Percentiles rank a stretch among this genome's conserved stretches.
These are phyloP conservation scores for Sus cebifrons DNA, from an alignment of 2,797 vertebrate species.

Conservation along the genomic window DNA sequence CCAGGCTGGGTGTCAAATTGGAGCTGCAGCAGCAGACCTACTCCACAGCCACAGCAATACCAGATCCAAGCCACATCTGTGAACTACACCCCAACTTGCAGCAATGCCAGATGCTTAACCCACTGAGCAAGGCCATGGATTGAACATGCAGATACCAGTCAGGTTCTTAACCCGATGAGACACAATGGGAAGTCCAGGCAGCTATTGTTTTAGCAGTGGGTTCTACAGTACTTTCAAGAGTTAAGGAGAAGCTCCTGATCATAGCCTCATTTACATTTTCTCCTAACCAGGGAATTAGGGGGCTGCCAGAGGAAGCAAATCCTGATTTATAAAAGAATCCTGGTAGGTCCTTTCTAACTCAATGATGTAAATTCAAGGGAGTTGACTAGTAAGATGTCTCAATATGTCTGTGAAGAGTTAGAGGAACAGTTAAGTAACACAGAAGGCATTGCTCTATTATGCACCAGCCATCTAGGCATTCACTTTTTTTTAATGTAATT, in stretches of 20 bases:
- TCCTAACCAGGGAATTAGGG: not conserved
- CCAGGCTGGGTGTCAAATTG: too few relatives aligned
- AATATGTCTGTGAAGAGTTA: not conserved
- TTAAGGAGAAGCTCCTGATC: not conserved
- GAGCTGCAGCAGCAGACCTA: too few relatives aligned
- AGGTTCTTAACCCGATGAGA: too few relatives aligned
- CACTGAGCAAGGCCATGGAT: too few relatives aligned
- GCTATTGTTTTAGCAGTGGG: not conserved
- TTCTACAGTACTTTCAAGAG: not conserved
- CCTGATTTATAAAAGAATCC: not conserved
- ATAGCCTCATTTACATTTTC: not conserved
- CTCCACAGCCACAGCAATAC: too few relatives aligned
- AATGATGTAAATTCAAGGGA: not conserved
- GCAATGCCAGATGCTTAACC: too few relatives aligned
- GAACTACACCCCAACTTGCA: too few relatives aligned
- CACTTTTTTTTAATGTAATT: not conserved
- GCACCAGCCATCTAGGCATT: not conserved
- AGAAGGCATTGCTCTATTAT: not conserved
- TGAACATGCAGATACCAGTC: too few relatives aligned
- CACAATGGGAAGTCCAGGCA: too few relatives aligned
- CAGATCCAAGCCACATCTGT: too few relatives aligned
- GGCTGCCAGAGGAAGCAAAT: not conserved
- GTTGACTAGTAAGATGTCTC: not conserved
- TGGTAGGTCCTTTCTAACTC: not conserved
- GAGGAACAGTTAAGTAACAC: not conserved